These are phyloP conservation scores for Euthynnus affinis DNA, from an alignment of 2,797 vertebrate genomes.

Conservation along the genomic window DNA sequence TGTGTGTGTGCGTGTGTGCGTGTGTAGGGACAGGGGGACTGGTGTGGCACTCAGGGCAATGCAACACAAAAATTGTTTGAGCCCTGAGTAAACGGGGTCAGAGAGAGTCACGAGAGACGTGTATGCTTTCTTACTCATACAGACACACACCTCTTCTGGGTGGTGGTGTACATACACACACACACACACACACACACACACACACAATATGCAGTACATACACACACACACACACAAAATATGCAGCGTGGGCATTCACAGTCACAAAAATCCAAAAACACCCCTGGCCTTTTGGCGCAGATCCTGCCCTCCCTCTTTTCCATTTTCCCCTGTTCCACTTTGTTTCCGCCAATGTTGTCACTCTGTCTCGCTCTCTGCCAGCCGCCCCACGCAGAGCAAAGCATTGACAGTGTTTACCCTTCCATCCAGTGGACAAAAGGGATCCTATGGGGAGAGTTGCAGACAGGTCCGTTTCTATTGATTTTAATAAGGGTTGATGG, in stretches of 20 bases:
- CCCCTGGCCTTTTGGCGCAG: not conserved
- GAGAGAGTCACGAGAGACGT: conserved; percentile 15
- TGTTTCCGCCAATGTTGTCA: conserved; percentile 26
- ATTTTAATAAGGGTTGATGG: conserved; percentile 54
- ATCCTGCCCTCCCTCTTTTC: not conserved
- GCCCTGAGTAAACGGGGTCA: conserved; percentile 54
- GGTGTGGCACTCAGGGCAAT: conserved; percentile 19
- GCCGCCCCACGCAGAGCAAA: not conserved
- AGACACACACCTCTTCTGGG: conserved; percentile 17
- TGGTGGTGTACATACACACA: not conserved
- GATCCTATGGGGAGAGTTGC: conserved; percentile 22
- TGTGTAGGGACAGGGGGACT: not conserved
- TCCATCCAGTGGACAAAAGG: conserved; percentile 14
- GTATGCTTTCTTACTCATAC: conserved; percentile 10
- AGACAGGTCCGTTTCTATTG: conserved; percentile 9
- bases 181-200: conserved; percentile 14
- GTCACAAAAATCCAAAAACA: conserved; percentile 13
- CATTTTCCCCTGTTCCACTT: not conserved
- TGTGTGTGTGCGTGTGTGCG: conserved; percentile 3
- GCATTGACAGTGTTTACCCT: conserved; percentile 11
- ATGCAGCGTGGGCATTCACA: not conserved
- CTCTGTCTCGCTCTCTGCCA: conserved; percentile 18
- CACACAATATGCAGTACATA: conserved; percentile 12
- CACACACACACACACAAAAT: conserved; percentile 16
- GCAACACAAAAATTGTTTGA: conserved; percentile 37